Evolutionary conservation across 2,888 invertebrate genomes (phyloP), one percentile per base, ranked within the genome.

Genomic region (Tetragonisca angustula): DNA sequence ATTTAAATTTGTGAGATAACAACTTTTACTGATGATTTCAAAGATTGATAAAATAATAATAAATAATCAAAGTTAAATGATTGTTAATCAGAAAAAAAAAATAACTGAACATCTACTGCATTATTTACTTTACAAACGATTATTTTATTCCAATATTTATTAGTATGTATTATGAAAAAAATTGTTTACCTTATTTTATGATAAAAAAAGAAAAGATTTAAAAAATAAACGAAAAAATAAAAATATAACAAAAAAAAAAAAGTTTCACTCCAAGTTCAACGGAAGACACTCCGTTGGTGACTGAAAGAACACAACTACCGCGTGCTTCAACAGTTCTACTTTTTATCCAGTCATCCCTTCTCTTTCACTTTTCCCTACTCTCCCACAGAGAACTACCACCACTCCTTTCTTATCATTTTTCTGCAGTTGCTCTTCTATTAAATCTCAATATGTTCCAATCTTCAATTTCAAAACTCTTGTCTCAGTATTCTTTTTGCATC

Each of bases 311-410:
- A 76, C 79, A 82, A 91, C 89, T 91, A 89, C 83, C 87, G 85
- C 83, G 84, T 90, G 84, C 77, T 80, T 59, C 67, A 69, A 73
- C 71, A 79, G 71, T 61, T 72, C 88, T 88, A 89, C 83, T 85
- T 90, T 91, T 91, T 91, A 91, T 91, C 56, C 61, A 36, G 50
- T 52, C 61, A 27, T 73, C 67, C 73, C 77, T 36, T 21, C 68
- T 64, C 62, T 52, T 67, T 69, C 52, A 15, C 24, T 17, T 69
- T 64, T 32, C 76, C 62, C 81, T 61, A 70, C 78, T 81, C 67
- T 50, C 4, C 56, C 17, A 24, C 54, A 43, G 19, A 19, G 3
- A 75, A 32, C 19, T 59, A 69, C 69, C 52, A 59, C 75, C 70
- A 70, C 81, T 75, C 43, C 21, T 36, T 21, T 27, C 52, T 67